Percentiles rank a stretch among this genome's conserved stretches.
phyloP scores from a whole-genome alignment of 2,888 invertebrate genomes.

The Deroplatys truncata region DNA sequence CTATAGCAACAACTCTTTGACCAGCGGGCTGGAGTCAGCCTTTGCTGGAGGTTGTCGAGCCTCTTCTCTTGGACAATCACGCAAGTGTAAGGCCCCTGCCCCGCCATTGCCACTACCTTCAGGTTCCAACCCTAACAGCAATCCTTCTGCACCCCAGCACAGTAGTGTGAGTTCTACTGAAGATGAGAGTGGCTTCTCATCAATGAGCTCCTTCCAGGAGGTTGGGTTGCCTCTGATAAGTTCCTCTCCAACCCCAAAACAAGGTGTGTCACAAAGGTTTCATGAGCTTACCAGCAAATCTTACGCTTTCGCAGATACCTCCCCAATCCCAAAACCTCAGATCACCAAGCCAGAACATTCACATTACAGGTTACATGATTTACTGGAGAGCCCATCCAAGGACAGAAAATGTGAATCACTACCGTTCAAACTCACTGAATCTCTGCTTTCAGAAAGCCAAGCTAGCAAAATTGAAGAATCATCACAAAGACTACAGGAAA shows the following conservation, averaged over 20 bases:
- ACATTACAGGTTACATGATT: background rate
- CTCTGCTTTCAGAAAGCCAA: background rate
- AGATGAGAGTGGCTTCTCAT: constrained; percentile 82
- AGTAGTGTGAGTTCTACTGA: constrained; percentile 47
- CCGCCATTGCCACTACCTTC: background rate
- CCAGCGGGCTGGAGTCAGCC: constrained; percentile 22
- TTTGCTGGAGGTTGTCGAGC: constrained; percentile 17
- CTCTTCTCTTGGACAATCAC: background rate
- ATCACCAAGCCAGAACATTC: background rate
- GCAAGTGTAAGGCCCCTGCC: background rate
- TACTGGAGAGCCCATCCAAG: background rate
- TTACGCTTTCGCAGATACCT: background rate
- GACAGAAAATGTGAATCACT: background rate
- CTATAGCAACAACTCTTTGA: constrained; percentile 13
- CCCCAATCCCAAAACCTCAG: background rate
- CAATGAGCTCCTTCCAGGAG: constrained; percentile 80
- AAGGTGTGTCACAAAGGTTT: background rate
- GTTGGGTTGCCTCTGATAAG: constrained; percentile 59
- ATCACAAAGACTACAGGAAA: background rate
- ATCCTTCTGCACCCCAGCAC: constrained; percentile 2
- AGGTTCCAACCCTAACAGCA: background rate
- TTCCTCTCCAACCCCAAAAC: background rate
- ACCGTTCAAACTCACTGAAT: background rate
- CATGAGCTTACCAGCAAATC: background rate
- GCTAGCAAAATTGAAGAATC: background rate